These are phyloP conservation scores for Agrypnus murinus DNA, from an alignment of 2,888 invertebrate species.

Conservation along the genomic window DNA sequence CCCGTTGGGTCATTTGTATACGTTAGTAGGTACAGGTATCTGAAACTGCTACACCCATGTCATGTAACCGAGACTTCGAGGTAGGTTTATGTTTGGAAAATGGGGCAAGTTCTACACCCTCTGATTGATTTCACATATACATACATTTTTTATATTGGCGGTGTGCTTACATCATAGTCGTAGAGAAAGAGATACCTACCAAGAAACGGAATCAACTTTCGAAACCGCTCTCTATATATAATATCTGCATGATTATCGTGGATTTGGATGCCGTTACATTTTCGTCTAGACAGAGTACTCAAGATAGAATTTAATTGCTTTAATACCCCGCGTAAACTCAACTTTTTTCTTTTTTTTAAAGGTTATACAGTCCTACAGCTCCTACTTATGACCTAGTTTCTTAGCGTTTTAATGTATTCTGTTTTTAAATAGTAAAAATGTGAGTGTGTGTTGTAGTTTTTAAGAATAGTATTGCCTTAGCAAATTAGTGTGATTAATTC, in stretches of 20 bases:
- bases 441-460: too few species aligned
- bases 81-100: conserved; percentile 25
- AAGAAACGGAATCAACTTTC: conserved; percentile 44
- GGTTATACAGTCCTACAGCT: conserved; percentile 17
- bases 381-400: conserved; percentile 16
- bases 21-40: conserved; percentile 1
- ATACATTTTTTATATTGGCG: too few species aligned
- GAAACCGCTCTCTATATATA: conserved; percentile 44
- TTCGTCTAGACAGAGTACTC: conserved; percentile 7
- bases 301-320: conserved; percentile 5
- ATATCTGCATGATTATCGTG: conserved; percentile 15
- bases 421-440: background rate
- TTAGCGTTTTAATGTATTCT: conserved; percentile 4
- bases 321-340: conserved; percentile 4
- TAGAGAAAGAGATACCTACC: too few species aligned
- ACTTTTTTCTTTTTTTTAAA: too few species aligned
- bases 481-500: too few species aligned
- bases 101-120: conserved; percentile 45
- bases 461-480: too few species aligned
- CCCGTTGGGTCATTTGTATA: conserved; percentile 18
- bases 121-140: conserved; percentile 48
- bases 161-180: conserved; percentile 40
- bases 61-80: conserved; percentile 14
- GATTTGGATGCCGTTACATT: conserved; percentile 20
- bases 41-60: conserved; percentile 31